Base-by-base conservation (phyloP, 2,797 vertebrate genomes). In the Siniperca obscura region DNA sequence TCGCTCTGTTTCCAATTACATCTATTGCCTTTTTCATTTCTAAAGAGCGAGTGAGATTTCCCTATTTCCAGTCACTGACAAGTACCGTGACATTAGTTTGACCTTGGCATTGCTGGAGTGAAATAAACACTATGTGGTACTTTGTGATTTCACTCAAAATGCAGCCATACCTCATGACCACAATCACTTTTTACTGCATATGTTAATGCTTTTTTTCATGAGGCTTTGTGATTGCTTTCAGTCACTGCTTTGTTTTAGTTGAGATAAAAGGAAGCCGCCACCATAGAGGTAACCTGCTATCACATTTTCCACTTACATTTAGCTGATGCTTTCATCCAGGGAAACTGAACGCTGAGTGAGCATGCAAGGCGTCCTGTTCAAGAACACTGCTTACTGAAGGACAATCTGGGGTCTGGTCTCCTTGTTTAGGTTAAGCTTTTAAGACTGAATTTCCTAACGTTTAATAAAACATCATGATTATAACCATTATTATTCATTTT, bases 261-360 rank as follows among this genome's bases (percentile, higher is more conserved):
- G 72, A 2, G 11, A 22, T 38, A 59, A 68, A 61, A 53, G 30
- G 8, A 46, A 27, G n/a, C n/a, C 1, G 2, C 46, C 44, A 6
- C 38, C 34, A 0, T n/a, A 42, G 40, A 42, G 36, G 25, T 40
- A 46, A 48, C 40, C 17, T 34, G 30, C 61, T 36, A 30, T 60
- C 44, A 42, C 11, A 7, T 59, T 83, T 70, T 44, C 52, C 53
- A 38, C 70, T 65, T 61, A 61, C 11, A 46, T 25, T 72, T 50
- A 25, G 68, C 36, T 16, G 46, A 34, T 73, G 72, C 22, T 73
- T 48, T 76, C 66, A 80, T 71, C 56, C 78, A 12, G 16, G 21
- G 56, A 3, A 82, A 59, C 68, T 25, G n/a, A 56, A n/a, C 30
- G 38, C 57, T 17, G 30, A 75, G 46, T 42, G 56, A 67, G 21